These are phyloP conservation scores for Bergia sp. DNA, from an alignment of 92 coral and sea anemone species.

Conservation along the genomic window DNA sequence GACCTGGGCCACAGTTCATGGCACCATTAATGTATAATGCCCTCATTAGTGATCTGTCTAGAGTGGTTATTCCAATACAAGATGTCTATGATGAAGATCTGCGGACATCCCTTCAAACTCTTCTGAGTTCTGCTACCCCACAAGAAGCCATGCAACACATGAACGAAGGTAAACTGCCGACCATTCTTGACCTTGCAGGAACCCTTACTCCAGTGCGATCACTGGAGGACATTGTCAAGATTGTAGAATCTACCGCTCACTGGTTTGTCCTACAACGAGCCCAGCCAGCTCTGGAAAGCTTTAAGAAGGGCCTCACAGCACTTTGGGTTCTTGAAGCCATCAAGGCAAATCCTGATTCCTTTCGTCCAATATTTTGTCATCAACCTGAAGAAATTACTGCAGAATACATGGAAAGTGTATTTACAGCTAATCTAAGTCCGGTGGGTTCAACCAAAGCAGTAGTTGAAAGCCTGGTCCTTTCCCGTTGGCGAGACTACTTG, in stretches of 20 bases:
- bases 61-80: not conserved
- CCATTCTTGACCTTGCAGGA: conserved; percentile 52
- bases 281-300: conserved; percentile 30
- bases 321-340: conserved; percentile 40
- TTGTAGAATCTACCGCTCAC: conserved; percentile 8
- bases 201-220: conserved; percentile 30
- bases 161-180: conserved; percentile 21
- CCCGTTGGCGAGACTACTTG: conserved; percentile 76
- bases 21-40: conserved; percentile 23
- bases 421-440: conserved; percentile 53
- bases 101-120: conserved; percentile 7
- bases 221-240: not conserved
- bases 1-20: conserved; percentile 21
- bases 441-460: conserved; percentile 62
- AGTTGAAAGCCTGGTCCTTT: conserved; percentile 72
- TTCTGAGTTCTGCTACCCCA: conserved; percentile 1
- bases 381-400: conserved; percentile 41
- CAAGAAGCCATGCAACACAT: conserved; percentile 32
- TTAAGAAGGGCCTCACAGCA: conserved; percentile 41
- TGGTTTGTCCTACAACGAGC: conserved; percentile 42
- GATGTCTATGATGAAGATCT: conserved; percentile 10
- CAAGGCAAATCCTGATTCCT: conserved; percentile 5
- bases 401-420: conserved; percentile 62
- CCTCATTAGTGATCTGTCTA: not conserved
- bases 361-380: conserved; percentile 29